These are phyloP conservation scores for Varecia variegata DNA, from an alignment of 2,797 vertebrate genomes.

Conservation along the genomic window DNA sequence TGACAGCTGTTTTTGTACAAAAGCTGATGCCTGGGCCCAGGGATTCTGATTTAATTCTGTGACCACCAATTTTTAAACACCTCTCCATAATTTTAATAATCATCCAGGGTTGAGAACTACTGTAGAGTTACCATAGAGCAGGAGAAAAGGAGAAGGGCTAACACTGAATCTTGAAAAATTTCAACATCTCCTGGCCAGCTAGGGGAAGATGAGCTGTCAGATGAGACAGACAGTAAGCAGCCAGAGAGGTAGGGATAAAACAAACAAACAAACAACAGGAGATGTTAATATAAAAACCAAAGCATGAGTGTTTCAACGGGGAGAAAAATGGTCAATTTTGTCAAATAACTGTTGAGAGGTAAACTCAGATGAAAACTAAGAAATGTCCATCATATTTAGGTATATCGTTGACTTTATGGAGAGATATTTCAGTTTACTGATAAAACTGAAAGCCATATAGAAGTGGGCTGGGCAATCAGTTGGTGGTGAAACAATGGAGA, in stretches of 20 bases:
- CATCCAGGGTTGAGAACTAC: neutral
- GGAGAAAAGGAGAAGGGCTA: neutral
- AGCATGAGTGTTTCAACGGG: neutral
- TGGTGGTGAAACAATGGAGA: neutral
- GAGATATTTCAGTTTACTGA: neutral
- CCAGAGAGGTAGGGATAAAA: neutral
- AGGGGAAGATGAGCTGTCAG: neutral
- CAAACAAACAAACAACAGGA: neutral
- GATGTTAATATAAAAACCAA: neutral
- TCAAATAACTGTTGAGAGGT: neutral
- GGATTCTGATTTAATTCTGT: neutral
- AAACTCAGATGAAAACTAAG: conserved; percentile 13
- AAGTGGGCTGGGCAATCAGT: neutral
- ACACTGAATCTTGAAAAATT: neutral
- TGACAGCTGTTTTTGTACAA: neutral
- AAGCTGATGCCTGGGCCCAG: neutral
- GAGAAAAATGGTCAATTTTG: conserved; percentile 9
- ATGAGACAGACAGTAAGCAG: neutral
- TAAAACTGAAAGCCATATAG: neutral
- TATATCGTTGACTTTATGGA: neutral
- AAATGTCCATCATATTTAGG: neutral
- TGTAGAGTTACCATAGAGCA: neutral
- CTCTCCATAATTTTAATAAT: neutral
- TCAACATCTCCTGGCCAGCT: neutral
- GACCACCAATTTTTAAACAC: neutral